Conservation (phyloP, 1,140 invertebrate species). For the Gerris buenoi region DNA sequence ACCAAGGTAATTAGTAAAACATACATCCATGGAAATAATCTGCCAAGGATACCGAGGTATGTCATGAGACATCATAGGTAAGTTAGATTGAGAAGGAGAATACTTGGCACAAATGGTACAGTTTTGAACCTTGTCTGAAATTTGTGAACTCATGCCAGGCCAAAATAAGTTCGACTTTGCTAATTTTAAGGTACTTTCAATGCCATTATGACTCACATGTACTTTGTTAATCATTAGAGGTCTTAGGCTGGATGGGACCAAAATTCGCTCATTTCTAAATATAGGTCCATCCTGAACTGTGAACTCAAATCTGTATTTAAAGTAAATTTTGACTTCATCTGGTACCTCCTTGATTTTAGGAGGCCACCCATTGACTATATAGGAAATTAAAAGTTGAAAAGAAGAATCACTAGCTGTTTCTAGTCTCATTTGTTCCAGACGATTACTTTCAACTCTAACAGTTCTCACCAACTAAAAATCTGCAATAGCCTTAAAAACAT, state of each 20-base stretch:
- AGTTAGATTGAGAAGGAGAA: neutral
- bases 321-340: neutral
- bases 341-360: neutral
- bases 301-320: neutral
- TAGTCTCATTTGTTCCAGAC: neutral
- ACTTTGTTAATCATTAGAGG: neutral
- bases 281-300: neutral
- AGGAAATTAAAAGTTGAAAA: neutral
- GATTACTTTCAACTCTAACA: neutral
- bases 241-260: neutral
- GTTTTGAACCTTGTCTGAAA: neutral
- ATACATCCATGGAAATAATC: neutral
- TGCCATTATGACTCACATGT: neutral
- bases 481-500: neutral
- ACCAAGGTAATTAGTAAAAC: neutral
- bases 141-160: neutral
- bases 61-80: neutral
- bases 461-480: neutral
- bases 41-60: neutral
- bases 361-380: neutral
- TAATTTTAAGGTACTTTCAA: neutral
- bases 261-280: neutral
- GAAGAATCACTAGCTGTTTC: neutral
- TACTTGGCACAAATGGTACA: neutral
- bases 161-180: neutral